Evolutionary conservation across 2,797 vertebrate genomes (phyloP), one percentile per base, ranked within the genome.

Genomic region (Tenualosa thibaudeaui): DNA sequence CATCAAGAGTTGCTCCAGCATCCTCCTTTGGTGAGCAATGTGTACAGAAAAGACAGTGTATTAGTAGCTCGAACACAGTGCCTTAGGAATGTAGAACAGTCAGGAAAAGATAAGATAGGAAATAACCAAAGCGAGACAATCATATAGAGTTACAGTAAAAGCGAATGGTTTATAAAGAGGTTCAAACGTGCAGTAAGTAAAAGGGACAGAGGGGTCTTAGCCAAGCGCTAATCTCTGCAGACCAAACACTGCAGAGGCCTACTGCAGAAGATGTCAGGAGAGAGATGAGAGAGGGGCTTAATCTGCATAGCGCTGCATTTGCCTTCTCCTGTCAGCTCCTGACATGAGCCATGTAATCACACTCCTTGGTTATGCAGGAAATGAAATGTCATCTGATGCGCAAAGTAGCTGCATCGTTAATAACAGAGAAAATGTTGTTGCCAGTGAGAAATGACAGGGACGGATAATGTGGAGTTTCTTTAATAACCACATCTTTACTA

Each of bases 21-120:
- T 95, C 94, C 90, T 96, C 95, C 94, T 95, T 94, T 88, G 81
- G 93, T 84, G 91, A 94, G 95, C 94, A 91, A 86, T 88, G 88
- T 90, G 91, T 89, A 82, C 86, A 88, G 87, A 88, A 86, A 86
- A 91, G 87, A 93, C 83, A 92, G 85, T 84, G 26, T 86, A 84
- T 82, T 83, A 88, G 68, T 88, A 86, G 83, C 86, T 37, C 50
- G 49, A 15, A 54, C 17, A 58, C 6, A 54, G 86, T 71, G 68
- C 86, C 89, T 94, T 93, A 94, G 90, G 85, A 87, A 90, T 17
- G 82, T 53, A 83, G 46, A 85, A 51, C 51, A 60, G 83, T 65
- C 81, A 75, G 84, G 53, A 82, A 60, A 24, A 62, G 51, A 82
- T 88, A 82, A 58, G 71, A 78, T 82, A n/a, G 58, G 68, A 84